Evolutionary conservation across 2,113 vertebrate genomes (phyloP).

Genomic region (Cheirogaleus medius): DNA sequence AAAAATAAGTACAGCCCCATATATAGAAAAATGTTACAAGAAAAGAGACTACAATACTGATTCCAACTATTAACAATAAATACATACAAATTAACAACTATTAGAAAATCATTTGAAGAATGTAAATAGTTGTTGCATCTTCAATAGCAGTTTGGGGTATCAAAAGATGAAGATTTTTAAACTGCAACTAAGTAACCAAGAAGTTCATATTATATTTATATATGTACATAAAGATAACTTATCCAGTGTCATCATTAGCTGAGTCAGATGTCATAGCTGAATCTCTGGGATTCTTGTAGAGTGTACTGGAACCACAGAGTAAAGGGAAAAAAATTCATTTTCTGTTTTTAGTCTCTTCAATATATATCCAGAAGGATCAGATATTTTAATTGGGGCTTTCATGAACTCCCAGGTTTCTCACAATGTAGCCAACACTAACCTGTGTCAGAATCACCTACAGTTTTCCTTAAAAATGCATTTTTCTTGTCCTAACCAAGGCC

Average conservation of each 20-base stretch:
- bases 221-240: not conserved
- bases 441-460: not conserved
- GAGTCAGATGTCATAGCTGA: not conserved
- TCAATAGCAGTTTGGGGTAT: not conserved
- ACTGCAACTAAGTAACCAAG: not conserved
- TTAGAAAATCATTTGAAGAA: not conserved
- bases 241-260: not conserved
- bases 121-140: not conserved
- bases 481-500: not conserved
- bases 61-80: not conserved
- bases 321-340: not conserved
- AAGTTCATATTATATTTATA: not conserved
- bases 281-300: not conserved
- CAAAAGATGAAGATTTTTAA: not conserved
- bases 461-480: not conserved
- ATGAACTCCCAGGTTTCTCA: not conserved
- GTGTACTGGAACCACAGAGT: not conserved
- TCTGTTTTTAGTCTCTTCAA: not conserved
- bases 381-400: slow-evolving; percentile 22
- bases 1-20: not conserved
- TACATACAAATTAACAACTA: not conserved
- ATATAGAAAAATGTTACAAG: not conserved
- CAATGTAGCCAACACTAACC: slow-evolving; percentile 16
- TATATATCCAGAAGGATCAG: not conserved
- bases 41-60: not conserved